A percentile compares a stretch with the other conserved stretches of the same genome.
Conservation (phyloP, 1,140 invertebrate species). For the Drosophila suzukii region DNA sequence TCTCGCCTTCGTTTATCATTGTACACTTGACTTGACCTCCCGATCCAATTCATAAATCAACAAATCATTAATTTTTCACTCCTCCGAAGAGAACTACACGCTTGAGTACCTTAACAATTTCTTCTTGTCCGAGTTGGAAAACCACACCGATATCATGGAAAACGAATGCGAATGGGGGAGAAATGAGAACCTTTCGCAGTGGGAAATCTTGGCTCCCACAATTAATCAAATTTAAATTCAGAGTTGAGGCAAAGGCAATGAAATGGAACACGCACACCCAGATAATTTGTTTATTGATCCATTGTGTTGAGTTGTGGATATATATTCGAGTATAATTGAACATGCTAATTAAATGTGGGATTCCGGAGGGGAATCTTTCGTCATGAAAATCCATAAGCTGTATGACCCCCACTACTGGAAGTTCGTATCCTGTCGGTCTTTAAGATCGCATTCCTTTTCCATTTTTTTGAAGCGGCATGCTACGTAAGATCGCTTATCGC, state of each 20-base stretch:
- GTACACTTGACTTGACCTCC: slow-evolving; percentile 80
- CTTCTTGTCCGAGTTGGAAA: slow-evolving; percentile 9
- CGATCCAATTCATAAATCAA: slow-evolving; percentile 83
- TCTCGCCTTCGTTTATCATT: slow-evolving; percentile 60
- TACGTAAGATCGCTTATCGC: slow-evolving; percentile 74
- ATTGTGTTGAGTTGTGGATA: slow-evolving; percentile 54
- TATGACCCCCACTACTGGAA: slow-evolving; percentile 52
- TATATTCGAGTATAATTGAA: slow-evolving; percentile 38
- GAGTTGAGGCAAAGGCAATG: slow-evolving; percentile 45
- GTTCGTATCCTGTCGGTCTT: slow-evolving; percentile 70
- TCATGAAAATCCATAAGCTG: slow-evolving; percentile 39
- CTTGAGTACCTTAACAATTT: slow-evolving; percentile 33
- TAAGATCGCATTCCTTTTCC: slow-evolving; percentile 52
- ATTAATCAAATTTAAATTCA: slow-evolving; percentile 69
- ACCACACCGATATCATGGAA: slow-evolving; percentile 23
- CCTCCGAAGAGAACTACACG: slow-evolving; percentile 40
- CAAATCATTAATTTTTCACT: slow-evolving; percentile 83
- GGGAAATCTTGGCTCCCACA: slow-evolving; percentile 79
- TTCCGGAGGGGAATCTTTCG: slow-evolving; percentile 42
- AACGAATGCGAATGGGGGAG: slow-evolving; percentile 6
- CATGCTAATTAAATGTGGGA: slow-evolving; percentile 76
- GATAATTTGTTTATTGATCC: slow-evolving; percentile 76
- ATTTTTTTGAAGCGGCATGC: slow-evolving; percentile 48
- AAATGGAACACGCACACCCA: slow-evolving; percentile 73
- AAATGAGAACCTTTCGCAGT: slow-evolving; percentile 57